Base-by-base conservation (phyloP, 2,888 invertebrate species). In the Tetranychus truncatus region DNA sequence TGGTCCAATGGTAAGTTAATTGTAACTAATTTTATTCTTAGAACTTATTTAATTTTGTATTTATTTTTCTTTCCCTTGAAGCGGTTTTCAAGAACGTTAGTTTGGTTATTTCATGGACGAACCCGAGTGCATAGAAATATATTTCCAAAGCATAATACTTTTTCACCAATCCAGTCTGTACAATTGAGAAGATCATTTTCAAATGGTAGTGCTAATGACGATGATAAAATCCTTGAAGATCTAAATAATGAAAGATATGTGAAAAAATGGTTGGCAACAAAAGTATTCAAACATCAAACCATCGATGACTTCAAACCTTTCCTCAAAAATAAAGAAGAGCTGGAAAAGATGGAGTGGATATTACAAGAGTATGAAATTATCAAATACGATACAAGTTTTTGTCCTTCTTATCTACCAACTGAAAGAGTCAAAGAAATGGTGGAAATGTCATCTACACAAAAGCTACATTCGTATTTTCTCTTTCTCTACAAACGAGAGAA, bases 321-420 rank as follows among this genome's bases (percentile, higher is more conserved):
- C 8, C 20, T 69, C n/a, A 21, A 5, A 3, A 20, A 21, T 21
- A 21, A 21, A 20, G 69, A 69, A 69, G 34, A 20, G 6, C 6
- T 11, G 20, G 21, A 18, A 20, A 69, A 69, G 4, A 69, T 69
- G 34, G 11, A 20, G 1, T 24, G 34, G 34, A 24, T 69, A 6
- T 21, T 69, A 24, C 11, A 69, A 20, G 69, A 69, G 21, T 69
- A 69, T 69, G 69, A 69, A 69, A 69, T 69, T 5, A 21, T 21
- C 11, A 69, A 69, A 69, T 69, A 69, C 20, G 69, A 69, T 24
- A 69, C 69, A 9, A 24, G 69, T 11, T 24, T 69, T 24, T 20
- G 20, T 20, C 69, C 69, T 11, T 24, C 21, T 7, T 55, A 15
- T 55, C 15, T 55, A 55, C 55, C 55, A 55, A n/a, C 69, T 11